These are phyloP conservation scores for Julus scandinavius DNA, from an alignment of 2,888 invertebrate species.

Conservation along the genomic window DNA sequence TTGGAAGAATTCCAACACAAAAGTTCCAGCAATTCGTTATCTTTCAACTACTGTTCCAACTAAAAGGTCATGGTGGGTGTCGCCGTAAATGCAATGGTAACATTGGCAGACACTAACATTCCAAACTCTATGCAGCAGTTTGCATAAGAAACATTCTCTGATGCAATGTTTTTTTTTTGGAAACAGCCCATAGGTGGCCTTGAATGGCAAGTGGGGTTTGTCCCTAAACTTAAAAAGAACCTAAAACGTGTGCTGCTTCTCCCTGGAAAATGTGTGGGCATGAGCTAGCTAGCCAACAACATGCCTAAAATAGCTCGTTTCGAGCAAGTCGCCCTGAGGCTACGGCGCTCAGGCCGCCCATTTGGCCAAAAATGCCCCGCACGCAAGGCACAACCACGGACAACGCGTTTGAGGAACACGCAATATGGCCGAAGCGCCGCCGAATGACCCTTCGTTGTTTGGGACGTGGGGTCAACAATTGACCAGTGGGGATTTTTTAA, in stretches of 20 bases:
- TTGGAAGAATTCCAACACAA: too few relatives aligned
- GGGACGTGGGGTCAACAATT: conserved; percentile 36
- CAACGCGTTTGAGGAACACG: not conserved
- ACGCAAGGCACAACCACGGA: conserved; percentile 41
- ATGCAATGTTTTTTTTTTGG: not conserved
- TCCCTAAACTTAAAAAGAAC: not conserved
- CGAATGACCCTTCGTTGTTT: conserved; percentile 23
- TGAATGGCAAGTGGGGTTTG: not conserved
- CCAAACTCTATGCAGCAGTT: not conserved
- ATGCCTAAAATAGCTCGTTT: not conserved
- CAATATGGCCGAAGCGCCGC: conserved; percentile 32
- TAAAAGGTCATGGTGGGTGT: too few relatives aligned
- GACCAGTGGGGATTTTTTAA: not conserved
- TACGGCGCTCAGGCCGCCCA: not conserved
- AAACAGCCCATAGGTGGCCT: not conserved
- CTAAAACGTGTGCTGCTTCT: not conserved
- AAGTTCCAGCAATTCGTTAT: too few relatives aligned
- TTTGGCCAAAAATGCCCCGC: conserved; percentile 10
- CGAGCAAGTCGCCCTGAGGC: not conserved
- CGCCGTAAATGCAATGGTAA: too few relatives aligned
- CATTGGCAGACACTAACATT: too few relatives aligned
- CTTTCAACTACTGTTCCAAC: too few relatives aligned
- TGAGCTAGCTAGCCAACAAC: not conserved
- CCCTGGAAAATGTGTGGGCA: not conserved
- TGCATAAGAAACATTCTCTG: not conserved